Percentiles rank a stretch among this genome's conserved stretches.
Evolutionary conservation across 2,888 invertebrate genomes (phyloP).

Genomic region (Eustalomyia histrio): DNA sequence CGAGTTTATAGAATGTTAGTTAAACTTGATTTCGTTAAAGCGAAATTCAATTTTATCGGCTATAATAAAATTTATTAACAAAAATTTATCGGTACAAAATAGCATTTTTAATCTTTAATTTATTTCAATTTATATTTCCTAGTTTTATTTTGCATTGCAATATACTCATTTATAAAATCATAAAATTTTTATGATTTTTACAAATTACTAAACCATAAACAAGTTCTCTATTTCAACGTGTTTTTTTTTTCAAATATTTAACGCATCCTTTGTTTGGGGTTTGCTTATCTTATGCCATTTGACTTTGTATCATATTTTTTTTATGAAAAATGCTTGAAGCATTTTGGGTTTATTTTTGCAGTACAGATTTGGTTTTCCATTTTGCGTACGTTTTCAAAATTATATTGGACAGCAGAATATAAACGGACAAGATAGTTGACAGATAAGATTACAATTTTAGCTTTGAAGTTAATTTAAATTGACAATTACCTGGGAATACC

Average conservation of each 20-base stretch:
- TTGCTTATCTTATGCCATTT: conserved; percentile 32
- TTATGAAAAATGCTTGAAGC: conserved; percentile 43
- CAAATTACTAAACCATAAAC: background rate
- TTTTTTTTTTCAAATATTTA: conserved; percentile 36
- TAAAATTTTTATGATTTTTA: background rate
- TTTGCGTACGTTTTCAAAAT: background rate
- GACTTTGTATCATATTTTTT: conserved; percentile 17
- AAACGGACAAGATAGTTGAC: conserved; percentile 58
- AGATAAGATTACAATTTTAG: conserved; percentile 60
- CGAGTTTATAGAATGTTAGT: too few relatives aligned
- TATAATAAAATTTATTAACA: too few relatives aligned
- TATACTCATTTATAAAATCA: background rate
- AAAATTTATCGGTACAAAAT: too few relatives aligned
- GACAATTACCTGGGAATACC: conserved; percentile 55
- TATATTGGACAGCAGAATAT: conserved; percentile 37
- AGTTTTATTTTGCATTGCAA: background rate
- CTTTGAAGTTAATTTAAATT: conserved; percentile 63
- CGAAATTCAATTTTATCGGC: too few relatives aligned
- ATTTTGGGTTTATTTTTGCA: conserved; percentile 11
- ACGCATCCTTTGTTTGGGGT: conserved; percentile 53
- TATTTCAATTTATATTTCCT: background rate
- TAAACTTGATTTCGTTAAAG: too few relatives aligned
- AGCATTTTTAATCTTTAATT: too few relatives aligned
- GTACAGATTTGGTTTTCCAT: background rate
- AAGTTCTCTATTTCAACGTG: background rate